phyloP scores from a whole-genome alignment of 1,140 invertebrate species.

The Hermatobates lingyangjiaoensis region DNA sequence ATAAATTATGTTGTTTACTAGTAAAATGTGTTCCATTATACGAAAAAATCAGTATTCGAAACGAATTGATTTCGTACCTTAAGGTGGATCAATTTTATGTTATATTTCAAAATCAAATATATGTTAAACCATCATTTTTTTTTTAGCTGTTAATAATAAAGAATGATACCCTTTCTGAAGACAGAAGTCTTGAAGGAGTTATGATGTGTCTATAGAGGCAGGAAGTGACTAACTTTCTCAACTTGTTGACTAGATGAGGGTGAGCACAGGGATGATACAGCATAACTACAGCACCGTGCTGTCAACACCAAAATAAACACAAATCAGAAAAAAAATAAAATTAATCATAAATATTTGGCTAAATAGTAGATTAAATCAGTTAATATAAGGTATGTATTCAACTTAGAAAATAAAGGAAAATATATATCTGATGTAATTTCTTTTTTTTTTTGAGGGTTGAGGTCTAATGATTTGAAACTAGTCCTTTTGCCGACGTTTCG shows the following conservation, averaged over 20 bases:
- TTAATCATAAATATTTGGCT: neutral
- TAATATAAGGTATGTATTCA: neutral
- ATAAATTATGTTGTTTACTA: neutral
- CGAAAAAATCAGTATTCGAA: too few species aligned
- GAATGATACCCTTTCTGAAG: slow-evolving; percentile 35
- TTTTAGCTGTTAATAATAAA: neutral
- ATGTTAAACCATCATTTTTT: neutral
- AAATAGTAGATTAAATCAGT: too few species aligned
- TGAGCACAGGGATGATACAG: slow-evolving; percentile 77
- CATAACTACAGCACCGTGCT: slow-evolving; percentile 69
- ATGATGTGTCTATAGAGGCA: slow-evolving; percentile 68
- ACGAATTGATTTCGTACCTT: neutral
- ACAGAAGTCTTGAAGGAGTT: slow-evolving; percentile 45
- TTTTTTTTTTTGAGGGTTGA: too few species aligned
- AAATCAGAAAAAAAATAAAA: neutral
- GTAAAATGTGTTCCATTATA: neutral
- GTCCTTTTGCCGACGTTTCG: too few species aligned
- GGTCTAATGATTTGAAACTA: too few species aligned
- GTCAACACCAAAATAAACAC: slow-evolving; percentile 3
- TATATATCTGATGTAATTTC: too few species aligned
- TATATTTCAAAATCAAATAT: slow-evolving; percentile 3
- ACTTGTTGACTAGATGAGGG: slow-evolving; percentile 35
- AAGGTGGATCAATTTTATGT: neutral
- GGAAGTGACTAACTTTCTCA: slow-evolving; percentile 39
- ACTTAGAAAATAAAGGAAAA: too few species aligned